These are phyloP conservation scores for Zaprionus ghesquierei DNA, from an alignment of 1,140 invertebrate species.

Conservation along the genomic window DNA sequence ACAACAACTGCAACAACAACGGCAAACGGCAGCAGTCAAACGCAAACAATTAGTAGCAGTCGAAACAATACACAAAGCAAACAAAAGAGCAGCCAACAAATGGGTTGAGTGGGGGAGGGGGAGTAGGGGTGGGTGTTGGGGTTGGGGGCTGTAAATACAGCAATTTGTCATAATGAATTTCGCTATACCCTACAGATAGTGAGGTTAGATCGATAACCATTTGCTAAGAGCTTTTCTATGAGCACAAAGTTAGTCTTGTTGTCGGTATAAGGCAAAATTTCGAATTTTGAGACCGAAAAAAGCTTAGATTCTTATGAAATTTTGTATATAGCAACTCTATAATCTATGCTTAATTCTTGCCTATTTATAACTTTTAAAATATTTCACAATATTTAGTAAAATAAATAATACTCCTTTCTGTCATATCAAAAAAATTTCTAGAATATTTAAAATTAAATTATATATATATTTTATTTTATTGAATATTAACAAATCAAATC, in stretches of 20 bases:
- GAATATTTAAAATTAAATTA: no score
- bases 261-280: not conserved
- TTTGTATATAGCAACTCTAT: no score
- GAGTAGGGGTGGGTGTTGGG: not conserved
- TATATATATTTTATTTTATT: no score
- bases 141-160: not conserved
- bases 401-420: no score
- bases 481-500: no score
- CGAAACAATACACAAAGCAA: constrained; percentile 38
- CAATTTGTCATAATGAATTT: constrained; percentile 2
- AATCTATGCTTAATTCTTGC: no score
- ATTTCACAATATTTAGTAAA: no score
- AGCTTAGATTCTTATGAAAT: not conserved
- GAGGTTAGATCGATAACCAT: no score
- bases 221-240: no score
- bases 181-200: not conserved
- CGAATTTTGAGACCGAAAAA: not conserved
- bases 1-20: constrained; percentile 15
- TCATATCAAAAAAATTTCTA: no score
- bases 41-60: constrained; percentile 47
- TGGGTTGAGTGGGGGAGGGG: not conserved
- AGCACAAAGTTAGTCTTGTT: no score
- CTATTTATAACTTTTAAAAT: no score
- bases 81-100: constrained; percentile 22
- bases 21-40: constrained; percentile 43